These are phyloP conservation scores for Turdus rufiventris DNA, from an alignment of 2,113 vertebrate genomes.

Conservation along the genomic window DNA sequence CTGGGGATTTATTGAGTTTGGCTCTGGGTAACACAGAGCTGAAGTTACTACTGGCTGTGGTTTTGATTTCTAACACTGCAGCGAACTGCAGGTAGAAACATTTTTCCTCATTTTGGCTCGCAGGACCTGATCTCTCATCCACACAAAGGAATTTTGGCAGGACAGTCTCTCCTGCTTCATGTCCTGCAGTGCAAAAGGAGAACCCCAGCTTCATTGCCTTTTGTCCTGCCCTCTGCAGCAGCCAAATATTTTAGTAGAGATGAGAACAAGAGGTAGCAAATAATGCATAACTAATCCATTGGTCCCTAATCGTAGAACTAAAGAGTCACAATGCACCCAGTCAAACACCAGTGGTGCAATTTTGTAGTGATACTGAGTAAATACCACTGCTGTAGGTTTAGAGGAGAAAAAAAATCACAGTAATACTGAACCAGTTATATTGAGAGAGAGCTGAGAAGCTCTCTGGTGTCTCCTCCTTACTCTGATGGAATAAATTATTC, in stretches of 20 bases:
- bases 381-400: background rate
- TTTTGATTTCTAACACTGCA: constrained; percentile 50
- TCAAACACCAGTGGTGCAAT: background rate
- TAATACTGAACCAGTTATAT: background rate
- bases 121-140: background rate
- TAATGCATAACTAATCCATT: background rate
- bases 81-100: background rate
- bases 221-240: background rate
- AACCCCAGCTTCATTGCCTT: fast-evolving
- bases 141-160: fast-evolving
- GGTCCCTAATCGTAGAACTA: background rate
- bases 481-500: background rate
- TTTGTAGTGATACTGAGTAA: background rate
- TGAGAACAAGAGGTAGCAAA: background rate
- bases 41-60: background rate
- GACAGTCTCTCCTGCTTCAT: background rate
- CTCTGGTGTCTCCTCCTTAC: background rate
- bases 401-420: background rate
- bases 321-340: fast-evolving
- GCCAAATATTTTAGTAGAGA: background rate
- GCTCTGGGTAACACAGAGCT: background rate
- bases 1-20: background rate
- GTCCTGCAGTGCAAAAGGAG: background rate
- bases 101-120: background rate
- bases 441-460: background rate